Evolutionary conservation across 2,888 invertebrate genomes (phyloP).

Genomic region (Drosophila suboccidentalis): DNA sequence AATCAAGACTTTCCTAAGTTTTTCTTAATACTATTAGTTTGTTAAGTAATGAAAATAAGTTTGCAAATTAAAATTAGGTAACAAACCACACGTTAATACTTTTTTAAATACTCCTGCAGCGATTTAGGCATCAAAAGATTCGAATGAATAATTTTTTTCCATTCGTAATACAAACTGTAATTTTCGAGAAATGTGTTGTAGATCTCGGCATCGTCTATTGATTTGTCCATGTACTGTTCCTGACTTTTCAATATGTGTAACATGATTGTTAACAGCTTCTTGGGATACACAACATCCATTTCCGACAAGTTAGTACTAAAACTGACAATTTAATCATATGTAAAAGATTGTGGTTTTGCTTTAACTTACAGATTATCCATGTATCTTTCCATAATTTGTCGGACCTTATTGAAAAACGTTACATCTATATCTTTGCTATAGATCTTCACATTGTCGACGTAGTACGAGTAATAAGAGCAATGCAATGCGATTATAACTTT

Average conservation of each 20-base stretch:
- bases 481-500: conserved; percentile 43
- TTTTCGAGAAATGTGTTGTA: conserved; percentile 26
- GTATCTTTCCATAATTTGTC: conserved; percentile 20
- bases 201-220: conserved; percentile 22
- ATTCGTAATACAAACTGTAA: conserved; percentile 34
- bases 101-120: conserved; percentile 19
- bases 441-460: not conserved
- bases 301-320: conserved; percentile 12
- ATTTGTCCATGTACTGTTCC: conserved; percentile 6
- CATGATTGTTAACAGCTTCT: conserved; percentile 22
- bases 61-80: not conserved
- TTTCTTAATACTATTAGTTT: not conserved
- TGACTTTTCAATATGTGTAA: conserved; percentile 30
- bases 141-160: conserved; percentile 41
- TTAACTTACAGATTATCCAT: conserved; percentile 28
- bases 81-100: not conserved
- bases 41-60: too few species aligned
- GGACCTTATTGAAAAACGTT: conserved; percentile 13
- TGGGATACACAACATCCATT: conserved; percentile 19
- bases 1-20: not conserved
- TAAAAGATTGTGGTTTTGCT: not conserved
- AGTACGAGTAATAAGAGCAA: conserved; percentile 6
- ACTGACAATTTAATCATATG: not conserved
- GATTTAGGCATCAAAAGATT: conserved; percentile 30
- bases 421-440: conserved; percentile 6